Conservation (phyloP, 2,113 vertebrate species). For the Cyrtonyx montezumae region DNA sequence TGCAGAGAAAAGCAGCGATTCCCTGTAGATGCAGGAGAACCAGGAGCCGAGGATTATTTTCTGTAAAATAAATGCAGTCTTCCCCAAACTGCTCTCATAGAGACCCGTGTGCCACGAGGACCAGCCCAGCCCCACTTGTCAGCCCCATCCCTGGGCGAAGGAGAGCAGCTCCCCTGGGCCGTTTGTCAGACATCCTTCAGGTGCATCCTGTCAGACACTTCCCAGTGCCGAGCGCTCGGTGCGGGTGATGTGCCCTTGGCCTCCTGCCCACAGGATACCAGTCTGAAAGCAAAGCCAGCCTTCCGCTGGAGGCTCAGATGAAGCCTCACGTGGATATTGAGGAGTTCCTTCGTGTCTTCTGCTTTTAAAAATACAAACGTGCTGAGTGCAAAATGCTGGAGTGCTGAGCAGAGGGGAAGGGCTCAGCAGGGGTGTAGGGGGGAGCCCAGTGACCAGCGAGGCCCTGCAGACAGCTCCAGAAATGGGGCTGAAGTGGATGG, state of each 20-base stretch:
- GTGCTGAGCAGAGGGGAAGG: not conserved
- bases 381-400: not conserved
- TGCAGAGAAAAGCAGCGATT: not conserved
- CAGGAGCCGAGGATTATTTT: not conserved
- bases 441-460: not conserved
- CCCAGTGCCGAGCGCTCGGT: not conserved
- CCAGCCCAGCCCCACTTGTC: not conserved
- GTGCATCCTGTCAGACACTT: slow-evolving; percentile 70
- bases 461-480: not conserved
- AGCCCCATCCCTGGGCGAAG: not conserved
- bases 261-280: slow-evolving; percentile 45
- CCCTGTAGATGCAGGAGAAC: not conserved
- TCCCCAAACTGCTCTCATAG: not conserved
- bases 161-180: not conserved
- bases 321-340: not conserved
- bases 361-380: not conserved
- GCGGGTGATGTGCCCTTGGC: not conserved
- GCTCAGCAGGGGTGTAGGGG: not conserved
- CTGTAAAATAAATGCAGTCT: not conserved
- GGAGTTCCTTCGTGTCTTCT: not conserved
- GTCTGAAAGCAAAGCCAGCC: not conserved
- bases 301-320: slow-evolving; percentile 8
- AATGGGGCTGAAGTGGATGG: slow-evolving; percentile 13
- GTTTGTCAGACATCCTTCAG: slow-evolving; percentile 64
- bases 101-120: not conserved